These are phyloP conservation scores for Chaitophorus viminalis DNA, from an alignment of 2,888 invertebrate species.

Conservation along the genomic window DNA sequence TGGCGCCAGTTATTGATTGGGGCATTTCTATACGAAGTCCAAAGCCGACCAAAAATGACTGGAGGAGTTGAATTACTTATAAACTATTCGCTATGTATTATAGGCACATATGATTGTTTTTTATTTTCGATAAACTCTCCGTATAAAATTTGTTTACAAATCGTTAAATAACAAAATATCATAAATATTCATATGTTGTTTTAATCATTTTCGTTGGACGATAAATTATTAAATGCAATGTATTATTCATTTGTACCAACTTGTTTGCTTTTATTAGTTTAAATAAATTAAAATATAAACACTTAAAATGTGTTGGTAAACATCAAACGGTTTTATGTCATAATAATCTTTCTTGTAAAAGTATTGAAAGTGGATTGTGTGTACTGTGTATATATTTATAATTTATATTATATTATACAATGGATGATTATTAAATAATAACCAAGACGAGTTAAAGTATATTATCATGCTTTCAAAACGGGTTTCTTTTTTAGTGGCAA, in stretches of 20 bases:
- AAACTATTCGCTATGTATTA: not conserved
- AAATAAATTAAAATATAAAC: too few species aligned
- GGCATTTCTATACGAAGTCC: slow-evolving; percentile 58
- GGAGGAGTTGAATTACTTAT: slow-evolving; percentile 36
- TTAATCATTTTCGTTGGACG: not conserved
- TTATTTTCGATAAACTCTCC: not conserved
- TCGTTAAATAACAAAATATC: not conserved
- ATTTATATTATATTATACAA: not conserved
- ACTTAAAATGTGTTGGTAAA: too few species aligned
- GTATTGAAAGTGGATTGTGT: too few species aligned
- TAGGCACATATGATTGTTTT: not conserved
- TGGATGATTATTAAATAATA: not conserved
- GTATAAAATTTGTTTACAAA: not conserved
- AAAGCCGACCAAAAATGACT: slow-evolving; percentile 47
- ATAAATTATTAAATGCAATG: not conserved
- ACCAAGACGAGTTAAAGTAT: too few species aligned
- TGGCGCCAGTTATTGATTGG: slow-evolving; percentile 61
- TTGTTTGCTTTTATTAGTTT: too few species aligned
- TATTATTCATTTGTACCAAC: not conserved
- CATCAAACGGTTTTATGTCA: not conserved
- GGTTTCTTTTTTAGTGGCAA: slow-evolving; percentile 3
- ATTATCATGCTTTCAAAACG: not conserved
- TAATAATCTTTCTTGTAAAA: not conserved
- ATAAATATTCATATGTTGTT: too few species aligned
- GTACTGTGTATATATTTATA: not conserved